These are phyloP conservation scores for Lepidocyrtoides sp. DNA, from an alignment of 2,888 invertebrate genomes.

Conservation along the genomic window DNA sequence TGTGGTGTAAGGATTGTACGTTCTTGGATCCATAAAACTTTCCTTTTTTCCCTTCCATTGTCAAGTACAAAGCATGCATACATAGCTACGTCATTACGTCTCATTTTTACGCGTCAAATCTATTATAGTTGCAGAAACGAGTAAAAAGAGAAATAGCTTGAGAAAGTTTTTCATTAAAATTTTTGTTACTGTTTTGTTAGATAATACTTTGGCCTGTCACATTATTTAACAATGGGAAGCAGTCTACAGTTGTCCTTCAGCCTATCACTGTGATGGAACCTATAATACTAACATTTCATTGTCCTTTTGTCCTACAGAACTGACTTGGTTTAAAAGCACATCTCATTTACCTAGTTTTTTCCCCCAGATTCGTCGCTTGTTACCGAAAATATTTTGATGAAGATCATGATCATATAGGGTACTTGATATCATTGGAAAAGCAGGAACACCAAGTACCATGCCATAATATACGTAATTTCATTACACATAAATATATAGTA, in stretches of 20 bases:
- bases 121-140: too few species aligned
- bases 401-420: too few species aligned
- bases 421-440: too few species aligned
- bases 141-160: neutral
- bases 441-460: too few species aligned
- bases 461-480: too few species aligned
- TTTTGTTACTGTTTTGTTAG: neutral
- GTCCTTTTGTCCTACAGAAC: neutral
- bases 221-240: neutral
- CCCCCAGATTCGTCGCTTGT: neutral
- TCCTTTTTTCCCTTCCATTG: neutral
- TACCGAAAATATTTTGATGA: neutral
- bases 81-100: too few species aligned
- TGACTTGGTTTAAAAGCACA: neutral
- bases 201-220: neutral
- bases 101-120: neutral
- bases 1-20: neutral
- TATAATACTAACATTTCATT: neutral
- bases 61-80: neutral
- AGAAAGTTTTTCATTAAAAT: slow-evolving; percentile 10
- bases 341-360: neutral
- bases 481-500: too few species aligned
- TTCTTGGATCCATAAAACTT: neutral
- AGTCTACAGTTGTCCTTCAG: neutral
- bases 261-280: neutral